Evolutionary conservation across 2,888 invertebrate genomes (phyloP).

Genomic region (Serripes groenlandicus): DNA sequence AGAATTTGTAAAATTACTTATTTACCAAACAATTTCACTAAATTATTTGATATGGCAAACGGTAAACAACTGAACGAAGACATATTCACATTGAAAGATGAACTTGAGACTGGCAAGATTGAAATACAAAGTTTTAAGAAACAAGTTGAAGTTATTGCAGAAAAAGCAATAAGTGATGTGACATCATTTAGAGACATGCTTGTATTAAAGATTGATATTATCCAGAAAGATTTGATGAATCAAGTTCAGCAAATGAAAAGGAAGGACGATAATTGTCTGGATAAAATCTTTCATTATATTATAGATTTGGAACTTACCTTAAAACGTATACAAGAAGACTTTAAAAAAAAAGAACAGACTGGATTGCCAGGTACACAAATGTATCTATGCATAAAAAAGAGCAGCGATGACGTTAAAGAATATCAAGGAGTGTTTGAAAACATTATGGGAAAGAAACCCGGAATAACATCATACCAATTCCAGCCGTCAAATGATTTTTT

Average conservation of each 20-base stretch:
- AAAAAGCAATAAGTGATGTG: background rate
- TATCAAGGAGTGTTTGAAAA: no score
- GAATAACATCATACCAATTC: no score
- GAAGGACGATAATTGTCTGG: background rate
- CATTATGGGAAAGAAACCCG: no score
- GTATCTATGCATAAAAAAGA: no score
- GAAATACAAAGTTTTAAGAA: background rate
- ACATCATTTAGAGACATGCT: background rate
- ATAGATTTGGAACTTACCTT: background rate
- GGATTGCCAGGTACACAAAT: no score
- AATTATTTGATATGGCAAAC: background rate
- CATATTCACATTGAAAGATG: no score
- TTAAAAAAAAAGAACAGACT: no score
- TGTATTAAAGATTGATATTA: background rate
- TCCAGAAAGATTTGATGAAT: background rate
- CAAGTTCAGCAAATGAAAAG: slow-evolving; percentile 2
- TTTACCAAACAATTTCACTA: background rate
- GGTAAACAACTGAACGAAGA: background rate
- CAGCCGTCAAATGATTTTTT: no score
- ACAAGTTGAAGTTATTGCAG: background rate
- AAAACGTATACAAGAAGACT: no score
- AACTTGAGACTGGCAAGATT: no score
- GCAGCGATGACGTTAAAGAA: no score
- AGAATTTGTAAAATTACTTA: slow-evolving; percentile 8
- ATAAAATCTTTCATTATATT: background rate